Evolutionary conservation across 2,888 invertebrate genomes (phyloP).

Genomic region (Girardia tigrina): DNA sequence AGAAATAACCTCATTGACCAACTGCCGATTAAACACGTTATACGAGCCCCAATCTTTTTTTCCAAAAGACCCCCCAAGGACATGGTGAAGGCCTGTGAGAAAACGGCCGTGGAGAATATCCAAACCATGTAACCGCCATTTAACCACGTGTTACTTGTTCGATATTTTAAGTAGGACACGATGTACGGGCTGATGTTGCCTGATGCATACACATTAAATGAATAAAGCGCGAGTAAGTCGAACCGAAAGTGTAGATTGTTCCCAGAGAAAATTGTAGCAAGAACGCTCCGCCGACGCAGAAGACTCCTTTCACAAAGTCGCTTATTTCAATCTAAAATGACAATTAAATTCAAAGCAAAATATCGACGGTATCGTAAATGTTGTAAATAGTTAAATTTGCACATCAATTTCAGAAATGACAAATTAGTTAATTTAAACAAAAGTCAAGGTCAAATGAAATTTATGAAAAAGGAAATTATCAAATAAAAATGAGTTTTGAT

Average conservation of each 20-base stretch:
- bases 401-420: too few species aligned
- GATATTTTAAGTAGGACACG: conserved; percentile 41
- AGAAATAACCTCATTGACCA: conserved; percentile 41
- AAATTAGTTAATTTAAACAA: too few species aligned
- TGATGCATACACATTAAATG: background rate
- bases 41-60: conserved; percentile 41
- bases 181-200: conserved; percentile 44
- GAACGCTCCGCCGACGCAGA: background rate
- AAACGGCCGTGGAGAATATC: conserved; percentile 41
- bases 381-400: too few species aligned
- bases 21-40: conserved; percentile 42
- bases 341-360: background rate
- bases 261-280: background rate
- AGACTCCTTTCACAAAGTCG: background rate
- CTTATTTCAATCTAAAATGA: background rate
- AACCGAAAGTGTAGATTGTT: background rate
- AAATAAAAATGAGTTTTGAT: too few species aligned
- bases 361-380: too few species aligned
- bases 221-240: too few species aligned
- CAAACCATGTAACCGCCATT: conserved; percentile 41
- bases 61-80: conserved; percentile 44
- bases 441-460: too few species aligned
- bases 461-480: too few species aligned
- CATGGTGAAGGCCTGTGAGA: conserved; percentile 45
- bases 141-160: conserved; percentile 38